A percentile compares a stretch with the other conserved stretches of the same genome.
These are phyloP conservation scores for Notodonta ziczac DNA, from an alignment of 2,888 invertebrate species.

Conservation along the genomic window DNA sequence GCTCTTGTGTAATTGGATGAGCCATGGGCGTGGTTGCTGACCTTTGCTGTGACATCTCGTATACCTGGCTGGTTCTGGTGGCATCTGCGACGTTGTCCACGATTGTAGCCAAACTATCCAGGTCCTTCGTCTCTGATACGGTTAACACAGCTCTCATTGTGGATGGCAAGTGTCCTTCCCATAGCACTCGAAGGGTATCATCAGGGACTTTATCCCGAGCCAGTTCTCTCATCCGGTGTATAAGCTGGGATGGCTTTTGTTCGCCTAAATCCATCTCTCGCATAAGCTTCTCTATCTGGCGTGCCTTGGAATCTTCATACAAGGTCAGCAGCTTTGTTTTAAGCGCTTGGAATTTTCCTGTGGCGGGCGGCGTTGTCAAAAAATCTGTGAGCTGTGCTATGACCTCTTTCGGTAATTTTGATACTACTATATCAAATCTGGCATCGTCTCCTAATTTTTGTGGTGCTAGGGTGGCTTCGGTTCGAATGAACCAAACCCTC, in stretches of 20 bases:
- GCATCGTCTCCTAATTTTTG: slow-evolving; percentile 2
- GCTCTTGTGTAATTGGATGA: neutral
- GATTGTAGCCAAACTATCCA: slow-evolving; percentile 12
- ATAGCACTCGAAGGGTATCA: neutral
- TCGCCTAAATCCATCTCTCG: neutral
- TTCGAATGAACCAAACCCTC: slow-evolving; percentile 2
- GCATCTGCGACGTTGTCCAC: slow-evolving; percentile 17
- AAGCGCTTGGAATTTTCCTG: neutral
- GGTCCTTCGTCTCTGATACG: slow-evolving; percentile 11
- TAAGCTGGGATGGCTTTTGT: neutral
- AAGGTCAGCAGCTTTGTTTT: neutral
- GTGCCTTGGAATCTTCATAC: neutral
- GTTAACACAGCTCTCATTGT: slow-evolving; percentile 8
- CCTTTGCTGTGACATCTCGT: neutral
- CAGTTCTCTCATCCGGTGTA: neutral
- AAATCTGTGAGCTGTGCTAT: slow-evolving; percentile 2
- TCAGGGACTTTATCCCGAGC: neutral
- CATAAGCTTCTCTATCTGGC: neutral
- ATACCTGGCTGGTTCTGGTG: neutral
- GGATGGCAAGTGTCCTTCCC: neutral
- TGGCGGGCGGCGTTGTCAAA: neutral
- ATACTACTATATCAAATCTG: neutral
- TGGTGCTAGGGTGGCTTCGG: neutral
- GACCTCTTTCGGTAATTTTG: slow-evolving; percentile 2
- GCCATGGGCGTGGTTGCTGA: neutral